Base-by-base conservation (phyloP, 2,113 vertebrate genomes). In the Antigone vipio region DNA sequence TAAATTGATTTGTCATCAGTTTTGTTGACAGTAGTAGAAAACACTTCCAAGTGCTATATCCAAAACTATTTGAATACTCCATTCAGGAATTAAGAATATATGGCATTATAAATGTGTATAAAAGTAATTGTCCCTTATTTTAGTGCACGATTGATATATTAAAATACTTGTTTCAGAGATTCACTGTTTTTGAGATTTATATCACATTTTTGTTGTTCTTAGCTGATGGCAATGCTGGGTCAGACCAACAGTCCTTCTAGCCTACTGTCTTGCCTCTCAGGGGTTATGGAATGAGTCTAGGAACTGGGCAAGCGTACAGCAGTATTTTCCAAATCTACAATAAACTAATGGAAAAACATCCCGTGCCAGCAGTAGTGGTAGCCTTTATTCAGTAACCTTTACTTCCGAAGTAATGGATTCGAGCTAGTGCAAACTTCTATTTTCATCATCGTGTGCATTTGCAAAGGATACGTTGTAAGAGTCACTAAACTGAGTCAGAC, bases 361-460 rank as follows among this genome's bases (percentile, higher is more conserved):
- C 15, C 75, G 9, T 85, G 38, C 22, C 22, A 86, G 50, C 49
- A 82, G 56, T 18, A 59, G 20, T 44, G 40, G 16, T 38, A 47
- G 38, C 15, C 7, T 68, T 75, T 75, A 9, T 69, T 88, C 76
- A 53, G 21, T 74, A 45, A 17, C 45, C 29, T 92, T 84, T 73
- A 17, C 38, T 88, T 81, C 16, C 0, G 0, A 50, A 88, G 35
- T 60, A 26, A 22, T 6, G 34, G 20, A 6, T 52, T 87, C 34
- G 30, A 92, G 35, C 17, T 34, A 52, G 9, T 13, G 38, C 44
- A 47, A 35, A 68, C 20, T 62, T 85, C 19, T 34, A 58, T 63
- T 84, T 32, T 42, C 40, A 67, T 14, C 7, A 30, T 21, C 0
- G 0, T 76, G 15, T 60, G 8, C 3, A 2, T 63, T 88, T 88